Evolutionary conservation across 2,113 vertebrate genomes (phyloP).

Genomic region (Murina feae): DNA sequence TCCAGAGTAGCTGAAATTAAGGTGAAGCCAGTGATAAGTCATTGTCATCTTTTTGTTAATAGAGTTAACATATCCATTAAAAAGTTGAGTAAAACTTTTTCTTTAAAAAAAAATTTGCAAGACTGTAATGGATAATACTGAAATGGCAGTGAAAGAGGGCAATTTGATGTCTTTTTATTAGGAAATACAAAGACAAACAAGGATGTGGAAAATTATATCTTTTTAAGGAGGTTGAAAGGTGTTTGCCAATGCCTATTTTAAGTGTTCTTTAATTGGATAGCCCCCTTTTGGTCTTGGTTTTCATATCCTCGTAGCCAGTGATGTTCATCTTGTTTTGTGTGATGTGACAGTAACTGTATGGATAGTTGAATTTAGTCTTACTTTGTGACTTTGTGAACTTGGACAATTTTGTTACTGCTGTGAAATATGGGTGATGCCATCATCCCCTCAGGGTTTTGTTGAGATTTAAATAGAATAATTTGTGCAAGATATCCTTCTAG

Average conservation of each 20-base stretch:
- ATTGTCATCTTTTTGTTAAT: background rate
- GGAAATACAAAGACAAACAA: background rate
- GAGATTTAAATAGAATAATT: background rate
- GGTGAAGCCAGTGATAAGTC: constrained; percentile 77
- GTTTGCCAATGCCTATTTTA: background rate
- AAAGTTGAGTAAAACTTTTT: background rate
- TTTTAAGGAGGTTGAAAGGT: background rate
- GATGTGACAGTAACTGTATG: background rate
- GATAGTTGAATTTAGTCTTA: background rate
- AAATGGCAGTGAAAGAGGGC: background rate
- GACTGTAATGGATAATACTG: background rate
- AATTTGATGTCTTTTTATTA: background rate
- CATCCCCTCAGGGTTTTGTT: background rate
- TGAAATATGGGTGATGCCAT: background rate
- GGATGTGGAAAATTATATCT: background rate
- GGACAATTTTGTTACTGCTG: background rate
- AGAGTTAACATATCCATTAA: background rate
- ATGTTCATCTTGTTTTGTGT: background rate
- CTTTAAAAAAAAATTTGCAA: background rate
- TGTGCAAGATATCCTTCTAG: background rate
- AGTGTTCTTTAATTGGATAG: background rate
- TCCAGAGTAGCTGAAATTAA: constrained; percentile 98
- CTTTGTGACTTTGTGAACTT: background rate
- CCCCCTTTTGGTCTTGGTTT: background rate
- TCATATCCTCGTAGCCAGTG: background rate